Evolutionary conservation across 2,797 vertebrate species (phyloP).

Genomic region (Anas acuta): DNA sequence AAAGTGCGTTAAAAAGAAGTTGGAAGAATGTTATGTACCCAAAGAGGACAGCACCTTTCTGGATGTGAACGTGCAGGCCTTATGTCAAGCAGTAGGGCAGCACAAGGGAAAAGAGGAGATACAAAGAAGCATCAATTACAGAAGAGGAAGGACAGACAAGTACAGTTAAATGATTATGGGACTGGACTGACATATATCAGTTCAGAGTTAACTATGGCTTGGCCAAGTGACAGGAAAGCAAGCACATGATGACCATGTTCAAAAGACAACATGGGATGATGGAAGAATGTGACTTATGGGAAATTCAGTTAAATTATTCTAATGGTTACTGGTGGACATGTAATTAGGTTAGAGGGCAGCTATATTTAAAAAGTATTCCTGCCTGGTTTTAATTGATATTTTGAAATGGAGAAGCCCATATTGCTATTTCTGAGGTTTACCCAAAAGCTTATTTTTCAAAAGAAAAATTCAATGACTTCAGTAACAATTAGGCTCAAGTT

Average conservation of each 20-base stretch:
- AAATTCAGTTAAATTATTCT: constrained; percentile 30
- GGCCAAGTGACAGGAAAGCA: not conserved
- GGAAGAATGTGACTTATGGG: not conserved
- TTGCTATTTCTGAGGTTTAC: constrained; percentile 44
- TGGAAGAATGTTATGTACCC: fast-evolving
- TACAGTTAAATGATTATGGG: not conserved
- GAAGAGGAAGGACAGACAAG: not conserved
- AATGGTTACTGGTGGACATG: constrained; percentile 4
- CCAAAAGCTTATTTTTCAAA: constrained; percentile 59
- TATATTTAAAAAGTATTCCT: constrained; percentile 37
- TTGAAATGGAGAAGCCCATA: constrained; percentile 48
- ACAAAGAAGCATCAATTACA: not conserved
- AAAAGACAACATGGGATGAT: not conserved
- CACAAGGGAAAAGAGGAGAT: not conserved
- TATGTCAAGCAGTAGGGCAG: not conserved
- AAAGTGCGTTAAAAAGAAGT: not conserved
- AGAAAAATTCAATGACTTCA: constrained; percentile 55
- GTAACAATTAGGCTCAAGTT: constrained; percentile 35
- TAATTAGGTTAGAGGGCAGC: constrained; percentile 32
- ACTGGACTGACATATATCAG: not conserved
- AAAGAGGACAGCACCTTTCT: not conserved
- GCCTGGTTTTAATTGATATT: constrained; percentile 61
- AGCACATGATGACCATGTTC: not conserved
- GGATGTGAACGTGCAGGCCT: not conserved
- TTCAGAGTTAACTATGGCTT: not conserved